These are phyloP conservation scores for Notarius quadriscutis DNA, from an alignment of 2,113 vertebrate species.

Conservation along the genomic window DNA sequence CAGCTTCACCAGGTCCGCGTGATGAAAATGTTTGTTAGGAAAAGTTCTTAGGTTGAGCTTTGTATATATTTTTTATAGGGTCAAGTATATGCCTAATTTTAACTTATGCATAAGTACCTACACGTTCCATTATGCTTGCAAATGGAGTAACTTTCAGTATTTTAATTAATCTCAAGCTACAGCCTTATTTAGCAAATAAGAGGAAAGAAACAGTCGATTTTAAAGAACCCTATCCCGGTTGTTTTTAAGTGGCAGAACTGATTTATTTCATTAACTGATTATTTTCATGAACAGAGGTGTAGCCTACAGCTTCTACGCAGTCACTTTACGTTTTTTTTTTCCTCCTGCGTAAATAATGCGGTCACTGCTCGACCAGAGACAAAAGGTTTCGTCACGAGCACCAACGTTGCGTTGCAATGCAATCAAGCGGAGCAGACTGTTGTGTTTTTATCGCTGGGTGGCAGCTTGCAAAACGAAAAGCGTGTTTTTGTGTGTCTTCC, in stretches of 20 bases:
- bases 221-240: neutral
- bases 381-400: slow-evolving; percentile 27
- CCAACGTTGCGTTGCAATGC: neutral
- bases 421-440: neutral
- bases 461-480: slow-evolving; percentile 29
- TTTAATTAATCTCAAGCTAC: neutral
- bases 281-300: neutral
- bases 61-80: neutral
- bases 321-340: neutral
- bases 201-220: neutral
- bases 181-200: neutral
- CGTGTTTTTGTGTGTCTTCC: slow-evolving; percentile 26
- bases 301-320: neutral
- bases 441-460: slow-evolving; percentile 31
- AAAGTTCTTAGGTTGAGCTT: slow-evolving; percentile 1
- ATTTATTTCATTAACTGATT: neutral
- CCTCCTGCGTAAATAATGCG: slow-evolving; percentile 22
- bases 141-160: neutral
- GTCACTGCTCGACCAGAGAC: slow-evolving; percentile 19
- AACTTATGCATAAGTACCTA: neutral
- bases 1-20: neutral
- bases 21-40: neutral
- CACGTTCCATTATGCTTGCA: neutral
- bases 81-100: too few relatives aligned
- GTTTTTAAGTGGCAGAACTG: neutral